Evolutionary conservation across 2,797 vertebrate genomes (phyloP), one percentile per base, ranked within the genome.

Genomic region (Adelosebastes latens): DNA sequence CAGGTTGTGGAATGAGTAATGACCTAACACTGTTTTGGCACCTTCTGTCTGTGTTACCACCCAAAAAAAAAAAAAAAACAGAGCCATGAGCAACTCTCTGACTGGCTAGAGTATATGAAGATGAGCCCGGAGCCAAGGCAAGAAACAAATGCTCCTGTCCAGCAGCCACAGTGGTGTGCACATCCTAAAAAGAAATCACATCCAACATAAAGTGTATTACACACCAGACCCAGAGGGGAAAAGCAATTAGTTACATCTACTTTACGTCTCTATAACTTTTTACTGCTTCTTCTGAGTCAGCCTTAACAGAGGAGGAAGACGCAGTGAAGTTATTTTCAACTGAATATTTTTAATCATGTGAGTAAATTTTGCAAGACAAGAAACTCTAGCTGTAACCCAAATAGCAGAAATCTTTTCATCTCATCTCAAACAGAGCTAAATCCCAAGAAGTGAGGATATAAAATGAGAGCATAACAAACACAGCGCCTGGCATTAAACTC

Each of bases 381-480:
- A 77, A 80, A 80, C 39, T 80, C 29, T 22, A 31, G 69, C 77
- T 63, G 68, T 61, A 82, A 80, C 81, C 70, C 64, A 86, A 84
- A 83, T 69, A 72, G 52, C 61, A 67, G 71, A 76, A 79, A 88
- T 87, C 80, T 84, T 71, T 86, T 81, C 58, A 88, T 91, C 87
- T 78, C 71, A 74, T 88, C 82, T 84, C 68, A 66, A 83, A 80
- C 70, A 24, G 39, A 79, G 69, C 84, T 87, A 70, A 88, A 88
- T 68, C 85, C 84, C 76, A 56, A 84, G 72, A 80, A 72, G 72
- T 71, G 81, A 64, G 65, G 75, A 62, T 77, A 68, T 72, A 77
- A 90, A 89, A 77, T 80, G 79, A 65, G 79, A 86, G 83, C 89
- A 83, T 84, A 83, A 89, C 85, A 89, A 93, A 90, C 90, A 79